Evolutionary conservation across 2,113 vertebrate genomes (phyloP).

Genomic region (Nycticryphes semicollaris): DNA sequence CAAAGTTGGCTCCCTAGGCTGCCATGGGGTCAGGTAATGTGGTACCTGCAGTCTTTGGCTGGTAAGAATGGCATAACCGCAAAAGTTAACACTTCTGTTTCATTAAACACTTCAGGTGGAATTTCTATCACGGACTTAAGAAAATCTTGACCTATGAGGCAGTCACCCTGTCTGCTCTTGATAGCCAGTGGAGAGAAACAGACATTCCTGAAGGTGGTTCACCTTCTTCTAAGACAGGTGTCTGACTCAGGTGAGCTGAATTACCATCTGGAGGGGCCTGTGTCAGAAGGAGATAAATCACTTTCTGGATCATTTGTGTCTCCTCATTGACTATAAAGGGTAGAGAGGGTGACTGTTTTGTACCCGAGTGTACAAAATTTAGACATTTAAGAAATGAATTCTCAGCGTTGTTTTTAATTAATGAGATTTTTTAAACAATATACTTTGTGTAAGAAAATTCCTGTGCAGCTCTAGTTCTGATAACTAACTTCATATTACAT

Average conservation of each 20-base stretch:
- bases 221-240: background rate
- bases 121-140: background rate
- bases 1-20: background rate
- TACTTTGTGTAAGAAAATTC: background rate
- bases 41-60: background rate
- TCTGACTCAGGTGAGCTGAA: background rate
- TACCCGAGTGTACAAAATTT: background rate
- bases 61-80: background rate
- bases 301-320: background rate
- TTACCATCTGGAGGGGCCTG: background rate
- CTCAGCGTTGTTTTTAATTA: background rate
- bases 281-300: background rate
- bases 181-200: background rate
- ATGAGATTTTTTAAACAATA: background rate
- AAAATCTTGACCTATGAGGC: background rate
- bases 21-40: fast-evolving
- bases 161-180: background rate
- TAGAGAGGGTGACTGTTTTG: background rate
- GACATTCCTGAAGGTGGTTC: background rate
- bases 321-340: background rate
- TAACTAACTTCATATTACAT: background rate
- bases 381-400: background rate
- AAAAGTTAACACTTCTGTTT: background rate
- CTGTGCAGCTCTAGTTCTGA: background rate
- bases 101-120: background rate